Conservation (phyloP, 2,113 vertebrate genomes). For the Numenius arquata region DNA sequence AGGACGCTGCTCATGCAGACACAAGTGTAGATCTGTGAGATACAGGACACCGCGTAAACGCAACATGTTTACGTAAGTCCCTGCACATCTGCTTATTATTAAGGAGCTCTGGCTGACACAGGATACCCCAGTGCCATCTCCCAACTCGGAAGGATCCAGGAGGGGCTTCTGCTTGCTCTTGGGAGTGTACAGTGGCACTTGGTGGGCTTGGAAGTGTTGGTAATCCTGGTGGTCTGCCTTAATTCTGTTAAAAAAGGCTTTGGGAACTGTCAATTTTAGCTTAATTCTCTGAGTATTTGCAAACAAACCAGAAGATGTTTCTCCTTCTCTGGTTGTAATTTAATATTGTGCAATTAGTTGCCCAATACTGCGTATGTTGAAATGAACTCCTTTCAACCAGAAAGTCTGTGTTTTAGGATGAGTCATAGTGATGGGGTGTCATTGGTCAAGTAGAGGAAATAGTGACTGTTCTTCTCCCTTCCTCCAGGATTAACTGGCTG, state of each 20-base stretch:
- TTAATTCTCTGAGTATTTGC: background rate
- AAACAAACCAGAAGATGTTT: background rate
- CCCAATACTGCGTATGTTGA: background rate
- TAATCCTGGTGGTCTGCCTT: background rate
- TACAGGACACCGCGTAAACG: background rate
- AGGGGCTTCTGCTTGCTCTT: background rate
- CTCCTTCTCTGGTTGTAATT: slow-evolving; percentile 27
- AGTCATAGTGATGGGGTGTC: background rate
- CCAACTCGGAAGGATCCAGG: background rate
- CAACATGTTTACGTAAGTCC: background rate
- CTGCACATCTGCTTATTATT: slow-evolving; percentile 9
- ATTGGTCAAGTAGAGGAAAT: slow-evolving; percentile 3
- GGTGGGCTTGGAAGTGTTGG: background rate
- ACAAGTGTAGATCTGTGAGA: background rate
- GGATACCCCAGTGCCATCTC: background rate
- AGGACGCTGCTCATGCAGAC: background rate
- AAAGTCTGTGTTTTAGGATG: slow-evolving; percentile 6
- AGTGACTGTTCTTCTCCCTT: background rate
- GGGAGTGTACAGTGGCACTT: background rate
- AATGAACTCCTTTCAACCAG: background rate
- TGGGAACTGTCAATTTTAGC: background rate
- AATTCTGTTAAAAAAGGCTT: background rate
- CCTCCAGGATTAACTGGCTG: background rate
- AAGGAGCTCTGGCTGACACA: background rate
- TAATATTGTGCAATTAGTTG: slow-evolving; percentile 39